Percentiles rank a stretch among this genome's conserved stretches.
Conservation (phyloP, 2,113 vertebrate genomes). For the Opisthocomus hoazin region DNA sequence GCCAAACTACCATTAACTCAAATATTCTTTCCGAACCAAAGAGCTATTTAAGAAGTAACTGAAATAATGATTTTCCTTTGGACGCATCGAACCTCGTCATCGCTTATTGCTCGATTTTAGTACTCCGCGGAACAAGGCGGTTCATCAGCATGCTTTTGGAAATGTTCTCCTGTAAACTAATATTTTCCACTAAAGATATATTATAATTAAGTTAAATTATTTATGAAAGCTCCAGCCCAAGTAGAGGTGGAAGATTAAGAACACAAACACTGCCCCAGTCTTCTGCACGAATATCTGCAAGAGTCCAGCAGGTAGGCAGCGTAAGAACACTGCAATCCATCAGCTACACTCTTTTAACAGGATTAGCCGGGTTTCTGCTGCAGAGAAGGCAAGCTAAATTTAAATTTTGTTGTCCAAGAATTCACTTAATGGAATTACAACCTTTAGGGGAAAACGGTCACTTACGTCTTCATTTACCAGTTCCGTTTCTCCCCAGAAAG, state of each 20-base stretch:
- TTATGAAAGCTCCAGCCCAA: background rate
- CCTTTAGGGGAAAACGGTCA: too few species aligned
- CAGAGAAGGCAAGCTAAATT: background rate
- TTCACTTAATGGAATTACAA: background rate
- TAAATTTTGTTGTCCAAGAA: background rate
- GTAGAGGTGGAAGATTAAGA: background rate
- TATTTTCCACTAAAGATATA: background rate
- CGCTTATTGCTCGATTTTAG: background rate
- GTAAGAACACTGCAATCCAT: background rate
- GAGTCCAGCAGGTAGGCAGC: background rate
- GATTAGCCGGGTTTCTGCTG: background rate
- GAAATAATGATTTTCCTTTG: conserved; percentile 37
- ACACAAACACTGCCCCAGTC: background rate
- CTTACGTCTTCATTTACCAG: background rate
- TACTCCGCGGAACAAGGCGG: background rate
- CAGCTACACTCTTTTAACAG: background rate
- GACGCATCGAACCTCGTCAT: background rate
- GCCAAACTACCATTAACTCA: conserved; percentile 45
- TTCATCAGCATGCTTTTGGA: background rate
- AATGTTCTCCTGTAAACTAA: background rate
- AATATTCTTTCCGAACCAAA: background rate
- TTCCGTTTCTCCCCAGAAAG: background rate
- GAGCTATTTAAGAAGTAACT: conserved; percentile 23
- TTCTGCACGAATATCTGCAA: background rate
- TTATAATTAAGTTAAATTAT: background rate